Evolutionary conservation across 2,888 invertebrate genomes (phyloP).

Genomic region (Eupithecia centaureata): DNA sequence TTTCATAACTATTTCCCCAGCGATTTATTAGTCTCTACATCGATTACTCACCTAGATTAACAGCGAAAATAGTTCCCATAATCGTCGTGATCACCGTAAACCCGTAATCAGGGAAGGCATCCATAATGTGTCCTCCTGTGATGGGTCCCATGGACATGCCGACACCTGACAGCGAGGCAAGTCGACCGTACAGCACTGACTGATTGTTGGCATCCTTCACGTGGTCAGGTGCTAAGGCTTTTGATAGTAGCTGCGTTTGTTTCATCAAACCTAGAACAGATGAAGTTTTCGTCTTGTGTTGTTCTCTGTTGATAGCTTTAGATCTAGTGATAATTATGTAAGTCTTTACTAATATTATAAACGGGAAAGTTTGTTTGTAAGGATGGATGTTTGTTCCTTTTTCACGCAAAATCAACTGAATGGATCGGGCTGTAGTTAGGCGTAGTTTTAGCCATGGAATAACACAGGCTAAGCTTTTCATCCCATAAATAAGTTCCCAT

Average conservation of each 20-base stretch:
- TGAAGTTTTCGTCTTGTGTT: not conserved
- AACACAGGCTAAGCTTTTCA: no score
- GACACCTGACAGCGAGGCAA: constrained; percentile 83
- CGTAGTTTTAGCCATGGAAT: no score
- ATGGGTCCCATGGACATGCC: constrained; percentile 87
- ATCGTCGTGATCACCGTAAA: constrained; percentile 75
- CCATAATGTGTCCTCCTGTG: constrained; percentile 84
- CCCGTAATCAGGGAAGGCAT: constrained; percentile 71
- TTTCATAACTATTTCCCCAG: not conserved
- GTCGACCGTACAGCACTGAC: constrained; percentile 80
- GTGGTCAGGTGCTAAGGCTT: constrained; percentile 84
- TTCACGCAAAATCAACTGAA: no score
- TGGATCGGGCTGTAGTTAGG: no score
- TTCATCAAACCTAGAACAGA: constrained; percentile 82
- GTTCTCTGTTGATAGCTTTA: no score
- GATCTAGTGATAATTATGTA: no score
- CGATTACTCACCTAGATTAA: constrained; percentile 51
- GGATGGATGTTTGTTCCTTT: no score
- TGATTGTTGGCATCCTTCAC: constrained; percentile 70
- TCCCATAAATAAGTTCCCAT: no score
- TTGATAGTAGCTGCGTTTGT: constrained; percentile 85
- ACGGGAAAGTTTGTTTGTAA: no score
- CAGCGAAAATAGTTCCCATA: constrained; percentile 47
- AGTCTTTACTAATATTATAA: not conserved
- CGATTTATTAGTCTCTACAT: not conserved